Evolutionary conservation across 2,113 vertebrate genomes (phyloP).

Genomic region (Toxotes jaculatrix): DNA sequence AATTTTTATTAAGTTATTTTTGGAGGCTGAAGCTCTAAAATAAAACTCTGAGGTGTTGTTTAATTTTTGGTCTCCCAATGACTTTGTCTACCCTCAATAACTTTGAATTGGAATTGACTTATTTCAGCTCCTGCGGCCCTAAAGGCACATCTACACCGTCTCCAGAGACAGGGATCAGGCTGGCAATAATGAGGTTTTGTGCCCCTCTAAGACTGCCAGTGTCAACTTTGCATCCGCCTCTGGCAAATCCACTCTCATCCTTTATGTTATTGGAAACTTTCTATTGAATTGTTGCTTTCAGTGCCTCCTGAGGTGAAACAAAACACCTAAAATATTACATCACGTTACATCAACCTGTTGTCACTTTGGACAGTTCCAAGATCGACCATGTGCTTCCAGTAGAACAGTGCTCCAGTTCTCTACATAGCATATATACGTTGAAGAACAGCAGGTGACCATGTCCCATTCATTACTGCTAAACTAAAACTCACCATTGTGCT

Average conservation of each 20-base stretch:
- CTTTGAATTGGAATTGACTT: conserved; percentile 39
- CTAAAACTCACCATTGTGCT: no score
- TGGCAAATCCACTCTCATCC: background rate
- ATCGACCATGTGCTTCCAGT: no score
- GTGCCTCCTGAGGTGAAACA: no score
- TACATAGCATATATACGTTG: no score
- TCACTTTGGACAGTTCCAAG: no score
- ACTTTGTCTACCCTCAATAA: conserved; percentile 30
- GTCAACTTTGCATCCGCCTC: conserved; percentile 15
- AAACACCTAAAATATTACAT: no score
- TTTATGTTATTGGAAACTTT: background rate
- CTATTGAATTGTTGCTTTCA: no score
- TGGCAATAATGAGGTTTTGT: conserved; percentile 23
- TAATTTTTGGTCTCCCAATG: background rate
- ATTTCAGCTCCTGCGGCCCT: conserved; percentile 2
- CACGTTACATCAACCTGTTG: no score
- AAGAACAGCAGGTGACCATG: no score
- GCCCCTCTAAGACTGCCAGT: background rate
- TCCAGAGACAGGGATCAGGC: conserved; percentile 22
- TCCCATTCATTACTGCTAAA: no score
- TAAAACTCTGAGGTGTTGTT: background rate
- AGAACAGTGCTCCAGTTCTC: no score
- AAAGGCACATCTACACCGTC: conserved; percentile 8
- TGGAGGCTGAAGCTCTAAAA: background rate
- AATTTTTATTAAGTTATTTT: no score